A percentile compares a stretch with the other conserved stretches of the same genome.
Evolutionary conservation across 2,888 invertebrate species (phyloP).

Genomic region (Junonia oenone): DNA sequence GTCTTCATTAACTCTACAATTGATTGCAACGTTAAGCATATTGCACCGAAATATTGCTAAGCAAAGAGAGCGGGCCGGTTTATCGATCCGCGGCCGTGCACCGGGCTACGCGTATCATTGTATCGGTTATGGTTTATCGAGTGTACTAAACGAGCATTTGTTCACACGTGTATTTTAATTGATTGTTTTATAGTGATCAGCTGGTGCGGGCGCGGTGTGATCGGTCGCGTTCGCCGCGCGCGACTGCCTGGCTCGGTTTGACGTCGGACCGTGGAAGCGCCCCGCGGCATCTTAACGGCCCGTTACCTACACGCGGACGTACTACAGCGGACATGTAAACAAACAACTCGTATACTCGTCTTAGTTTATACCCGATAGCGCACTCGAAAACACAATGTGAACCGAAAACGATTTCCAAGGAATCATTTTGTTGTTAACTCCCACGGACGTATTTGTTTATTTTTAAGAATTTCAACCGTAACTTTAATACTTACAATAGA

Average conservation of each 20-base stretch:
- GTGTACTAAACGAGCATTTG: constrained; percentile 6
- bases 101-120: constrained; percentile 17
- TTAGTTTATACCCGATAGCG: constrained; percentile 22
- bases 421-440: not conserved
- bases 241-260: constrained; percentile 52
- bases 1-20: constrained; percentile 32
- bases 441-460: not conserved
- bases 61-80: constrained; percentile 32
- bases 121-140: not conserved
- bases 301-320: constrained; percentile 66
- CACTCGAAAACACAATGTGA: constrained; percentile 21
- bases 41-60: constrained; percentile 62
- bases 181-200: constrained; percentile 59
- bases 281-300: constrained; percentile 52
- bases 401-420: not conserved
- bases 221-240: constrained; percentile 60
- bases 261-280: constrained; percentile 32
- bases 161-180: constrained; percentile 16
- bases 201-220: constrained; percentile 48
- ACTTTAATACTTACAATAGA: no score
- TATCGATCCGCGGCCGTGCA: constrained; percentile 31
- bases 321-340: constrained; percentile 68
- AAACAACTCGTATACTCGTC: constrained; percentile 49
- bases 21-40: constrained; percentile 54
- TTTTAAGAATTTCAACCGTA: no score